Evolutionary conservation across 2,113 vertebrate genomes (phyloP), one percentile per base, ranked within the genome.

Genomic region (Oreochromis niloticus): DNA sequence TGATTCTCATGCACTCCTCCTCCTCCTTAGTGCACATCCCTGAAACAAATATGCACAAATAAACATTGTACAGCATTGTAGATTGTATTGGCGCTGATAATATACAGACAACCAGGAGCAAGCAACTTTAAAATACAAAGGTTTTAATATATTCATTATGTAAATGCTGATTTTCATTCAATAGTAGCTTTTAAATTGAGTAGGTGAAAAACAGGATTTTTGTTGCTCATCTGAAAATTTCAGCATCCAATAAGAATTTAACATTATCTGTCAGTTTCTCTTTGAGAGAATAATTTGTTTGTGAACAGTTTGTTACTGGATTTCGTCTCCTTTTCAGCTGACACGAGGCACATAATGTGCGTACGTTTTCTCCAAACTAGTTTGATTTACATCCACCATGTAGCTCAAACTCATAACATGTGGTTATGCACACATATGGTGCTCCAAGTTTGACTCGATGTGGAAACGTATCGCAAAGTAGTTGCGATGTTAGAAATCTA

Each of bases 391-490:
- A 46, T 85, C 46, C 81, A 79, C 48, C 11, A 7, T 43, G 22
- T 82, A 79, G 46, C 85, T 87, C 54, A 61, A 54, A 88, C 81
- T 87, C 16, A 4, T 85, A 81, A 78, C 39, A 84, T 86, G 66
- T 12, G 73, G 83, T 83, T 87, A 75, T 41, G 32, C 39, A 5
- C 46, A 3, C 91, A 91, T 89, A 85, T 90, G 91, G 85, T 55
- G 56, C 71, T 83, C 39, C 54, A 78, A 82, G 88, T 89, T 91
- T 85, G 83, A 88, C 78, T 90, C 68, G 39, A 81, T 86, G 85
- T 80, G 79, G 80, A 80, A 92, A 88, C 87, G 32, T 78, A 89
- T 92, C 88, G 83, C 85, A 82, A 83, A 88, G 85, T 85, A 86
- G 85, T 63, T 86, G 71, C 82, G 34, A 61, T 83, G 83, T 85